Base-by-base conservation (phyloP, 1,140 invertebrate species). In the Drosophila malerkotliana region DNA sequence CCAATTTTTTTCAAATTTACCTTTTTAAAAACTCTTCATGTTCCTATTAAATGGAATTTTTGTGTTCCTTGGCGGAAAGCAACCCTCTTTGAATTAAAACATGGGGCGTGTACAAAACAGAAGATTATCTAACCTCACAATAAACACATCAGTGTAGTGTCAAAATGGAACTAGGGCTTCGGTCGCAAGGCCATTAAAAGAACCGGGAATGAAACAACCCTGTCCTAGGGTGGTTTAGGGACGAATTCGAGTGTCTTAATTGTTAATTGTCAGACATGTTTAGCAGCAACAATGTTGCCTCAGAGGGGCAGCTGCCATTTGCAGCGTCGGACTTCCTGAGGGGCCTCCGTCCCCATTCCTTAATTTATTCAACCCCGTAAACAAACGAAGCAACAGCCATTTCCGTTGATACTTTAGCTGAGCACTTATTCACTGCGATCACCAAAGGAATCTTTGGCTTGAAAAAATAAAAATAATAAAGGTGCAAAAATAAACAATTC, bases 251-350 rank as follows among this genome's bases (percentile, higher is more conserved):
- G 37, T 8, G 47, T 61, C 44, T 79, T 72, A 80, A 72, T 87
- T 78, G 78, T 76, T 87, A 82, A 87, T 82, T 68, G 74, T 75
- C 51, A 44, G 55, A 74, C 81, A 80, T 81, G 82, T 87, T 82
- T 61, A 62, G 54, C 62, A 81, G 71, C 73, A 69, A 74, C 47
- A 51, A 52, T 59, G 34, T 62, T 58, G 39, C 51, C 48, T 24
- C 41, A 41, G 34, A 45, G 21, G 49, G 62, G 57, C 80, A 69
- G 77, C 81, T 84, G 80, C 81, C 80, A 67, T 66, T 55, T 57
- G 28, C n/a, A 15, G 48, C 30, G 26, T 12, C 28, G 28, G 10
- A 37, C 45, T 32, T 51, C 41, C 47, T 37, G 24, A n/a, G 28
- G 7, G 14, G 37, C 39, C 28, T 34, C 41, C 21, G 34, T 15